phyloP scores from a whole-genome alignment of 1,140 invertebrate species.

The Hetaerina americana region DNA sequence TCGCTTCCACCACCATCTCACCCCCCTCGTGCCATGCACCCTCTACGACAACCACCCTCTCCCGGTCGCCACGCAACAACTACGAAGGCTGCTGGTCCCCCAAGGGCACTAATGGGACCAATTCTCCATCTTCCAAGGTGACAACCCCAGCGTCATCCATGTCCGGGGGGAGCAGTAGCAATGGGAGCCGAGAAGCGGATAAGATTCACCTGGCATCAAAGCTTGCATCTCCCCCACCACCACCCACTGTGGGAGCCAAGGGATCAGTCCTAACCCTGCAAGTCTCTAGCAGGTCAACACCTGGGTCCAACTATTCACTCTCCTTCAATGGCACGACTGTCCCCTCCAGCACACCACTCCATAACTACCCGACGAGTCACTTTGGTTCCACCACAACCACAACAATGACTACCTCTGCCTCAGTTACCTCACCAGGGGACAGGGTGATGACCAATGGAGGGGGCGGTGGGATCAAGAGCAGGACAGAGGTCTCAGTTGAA shows the following conservation, averaged over 20 bases:
- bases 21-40: not conserved
- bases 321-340: not conserved
- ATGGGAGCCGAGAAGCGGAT: not conserved
- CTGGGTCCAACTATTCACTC: not conserved
- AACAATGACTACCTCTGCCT: not conserved
- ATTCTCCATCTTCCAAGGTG: not conserved
- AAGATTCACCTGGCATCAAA: not conserved
- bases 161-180: not conserved
- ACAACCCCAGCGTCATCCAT: not conserved
- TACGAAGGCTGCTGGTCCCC: not conserved
- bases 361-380: not conserved
- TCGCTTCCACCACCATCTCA: not conserved
- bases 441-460: not conserved
- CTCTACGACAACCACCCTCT: not conserved
- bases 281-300: not conserved
- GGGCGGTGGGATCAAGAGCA: not conserved
- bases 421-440: not conserved
- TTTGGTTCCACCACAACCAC: not conserved
- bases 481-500: not conserved
- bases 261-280: not conserved
- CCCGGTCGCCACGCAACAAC: not conserved
- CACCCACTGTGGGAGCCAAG: no score
- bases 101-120: not conserved
- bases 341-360: not conserved
- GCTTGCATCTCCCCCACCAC: not conserved